Evolutionary conservation across 2,888 invertebrate species (phyloP).

Genomic region (Laspeyria flexula): DNA sequence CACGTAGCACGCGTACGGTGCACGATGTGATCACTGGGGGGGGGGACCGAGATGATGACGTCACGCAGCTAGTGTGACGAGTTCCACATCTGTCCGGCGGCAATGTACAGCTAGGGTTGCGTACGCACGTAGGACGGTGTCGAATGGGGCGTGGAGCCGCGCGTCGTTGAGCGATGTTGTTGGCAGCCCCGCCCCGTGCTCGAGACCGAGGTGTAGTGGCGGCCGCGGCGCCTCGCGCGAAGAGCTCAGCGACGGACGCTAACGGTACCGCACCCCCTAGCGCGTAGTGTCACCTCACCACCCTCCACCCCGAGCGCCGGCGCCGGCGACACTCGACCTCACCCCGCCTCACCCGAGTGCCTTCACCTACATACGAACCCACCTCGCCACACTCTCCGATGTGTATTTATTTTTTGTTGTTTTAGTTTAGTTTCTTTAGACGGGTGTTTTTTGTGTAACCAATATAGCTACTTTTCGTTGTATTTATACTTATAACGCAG

Average conservation of each 20-base stretch:
- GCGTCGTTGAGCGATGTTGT: conserved; percentile 84
- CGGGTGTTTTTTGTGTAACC: conserved; percentile 1
- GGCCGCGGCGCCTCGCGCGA: conserved; percentile 81
- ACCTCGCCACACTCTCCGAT: background rate
- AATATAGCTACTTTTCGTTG: background rate
- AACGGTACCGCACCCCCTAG: conserved; percentile 69
- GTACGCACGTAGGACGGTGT: conserved; percentile 78
- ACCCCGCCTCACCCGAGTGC: background rate
- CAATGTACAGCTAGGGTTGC: conserved; percentile 75
- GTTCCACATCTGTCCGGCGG: conserved; percentile 53
- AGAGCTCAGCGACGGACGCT: conserved; percentile 83
- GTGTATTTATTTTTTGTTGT: background rate
- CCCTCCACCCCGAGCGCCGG: conserved; percentile 7
- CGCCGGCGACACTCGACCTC: conserved; percentile 10
- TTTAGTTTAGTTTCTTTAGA: background rate
- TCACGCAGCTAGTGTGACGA: conserved; percentile 27
- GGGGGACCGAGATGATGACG: conserved; percentile 27
- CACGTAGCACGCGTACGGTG: too few relatives aligned
- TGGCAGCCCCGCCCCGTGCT: conserved; percentile 83
- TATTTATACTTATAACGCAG: background rate
- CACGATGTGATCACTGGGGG: background rate
- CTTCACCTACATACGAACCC: background rate
- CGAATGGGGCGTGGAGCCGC: conserved; percentile 80
- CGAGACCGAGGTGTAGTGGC: conserved; percentile 86
- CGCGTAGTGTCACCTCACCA: conserved; percentile 24